Evolutionary conservation across 2,113 vertebrate species (phyloP).

Genomic region (Rhinopithecus roxellana): DNA sequence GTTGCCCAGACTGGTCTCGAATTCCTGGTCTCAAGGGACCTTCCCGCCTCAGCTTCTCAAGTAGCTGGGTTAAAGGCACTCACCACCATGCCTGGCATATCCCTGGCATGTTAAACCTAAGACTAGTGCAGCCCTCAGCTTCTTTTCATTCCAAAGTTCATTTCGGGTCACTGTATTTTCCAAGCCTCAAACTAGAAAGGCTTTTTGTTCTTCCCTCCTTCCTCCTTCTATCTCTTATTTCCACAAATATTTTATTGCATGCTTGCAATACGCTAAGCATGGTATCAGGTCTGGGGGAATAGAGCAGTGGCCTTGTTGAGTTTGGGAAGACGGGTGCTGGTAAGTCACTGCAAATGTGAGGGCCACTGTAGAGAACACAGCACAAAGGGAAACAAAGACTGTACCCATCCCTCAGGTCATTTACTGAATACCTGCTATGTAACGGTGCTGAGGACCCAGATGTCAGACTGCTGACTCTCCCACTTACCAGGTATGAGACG

Average conservation of each 20-base stretch:
- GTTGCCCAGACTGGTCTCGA: neutral
- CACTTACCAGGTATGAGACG: neutral
- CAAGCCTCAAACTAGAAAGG: slow-evolving; percentile 8
- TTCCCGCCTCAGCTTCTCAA: neutral
- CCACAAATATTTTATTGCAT: neutral
- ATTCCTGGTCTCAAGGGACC: neutral
- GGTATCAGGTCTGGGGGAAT: neutral
- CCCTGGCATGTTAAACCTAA: neutral
- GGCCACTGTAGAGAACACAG: neutral
- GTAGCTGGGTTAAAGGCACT: neutral
- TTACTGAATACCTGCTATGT: neutral
- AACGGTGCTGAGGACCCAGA: neutral
- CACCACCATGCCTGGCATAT: neutral
- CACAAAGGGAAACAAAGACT: neutral
- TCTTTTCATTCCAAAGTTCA: neutral
- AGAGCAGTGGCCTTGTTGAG: neutral
- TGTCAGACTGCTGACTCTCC: neutral
- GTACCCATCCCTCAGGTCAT: neutral
- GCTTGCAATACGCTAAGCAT: neutral
- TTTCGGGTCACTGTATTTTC: neutral
- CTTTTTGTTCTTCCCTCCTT: neutral
- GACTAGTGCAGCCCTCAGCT: neutral
- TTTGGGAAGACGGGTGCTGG: neutral
- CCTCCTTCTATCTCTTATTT: neutral
- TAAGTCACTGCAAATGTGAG: neutral